Conservation (phyloP, 2,797 vertebrate genomes). For the Sciurus carolinensis region DNA sequence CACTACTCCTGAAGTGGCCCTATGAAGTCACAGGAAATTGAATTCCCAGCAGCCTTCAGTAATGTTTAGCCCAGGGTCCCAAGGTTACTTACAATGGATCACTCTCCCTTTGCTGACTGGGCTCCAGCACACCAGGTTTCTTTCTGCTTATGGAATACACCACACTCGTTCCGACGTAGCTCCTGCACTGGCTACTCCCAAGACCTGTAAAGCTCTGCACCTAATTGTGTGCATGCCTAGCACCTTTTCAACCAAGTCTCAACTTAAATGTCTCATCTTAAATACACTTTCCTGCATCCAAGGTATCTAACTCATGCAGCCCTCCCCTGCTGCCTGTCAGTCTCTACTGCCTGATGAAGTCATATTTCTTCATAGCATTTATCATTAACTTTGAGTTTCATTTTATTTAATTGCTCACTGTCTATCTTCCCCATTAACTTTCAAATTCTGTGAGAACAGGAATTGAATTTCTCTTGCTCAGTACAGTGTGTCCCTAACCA, state of each 20-base stretch:
- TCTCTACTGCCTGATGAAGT: neutral
- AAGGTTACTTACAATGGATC: neutral
- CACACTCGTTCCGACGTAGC: neutral
- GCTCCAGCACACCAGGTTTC: neutral
- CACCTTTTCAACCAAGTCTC: neutral
- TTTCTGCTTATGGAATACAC: neutral
- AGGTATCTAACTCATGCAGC: neutral
- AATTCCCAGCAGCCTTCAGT: neutral
- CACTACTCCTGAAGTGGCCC: neutral
- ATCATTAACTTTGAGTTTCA: neutral
- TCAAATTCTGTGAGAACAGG: constrained; percentile 33
- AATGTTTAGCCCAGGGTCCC: neutral
- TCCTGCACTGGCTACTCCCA: neutral
- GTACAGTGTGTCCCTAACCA: neutral
- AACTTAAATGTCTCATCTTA: neutral
- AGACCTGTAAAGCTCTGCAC: neutral
- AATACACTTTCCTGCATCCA: neutral
- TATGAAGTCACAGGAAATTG: neutral
- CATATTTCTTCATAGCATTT: neutral
- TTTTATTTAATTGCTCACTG: constrained; percentile 40
- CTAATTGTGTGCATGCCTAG: neutral
- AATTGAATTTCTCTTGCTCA: neutral
- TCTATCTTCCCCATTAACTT: neutral
- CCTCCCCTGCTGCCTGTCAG: neutral
- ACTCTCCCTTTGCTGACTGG: neutral